Evolutionary conservation across 2,797 vertebrate genomes (phyloP).

Genomic region (Peromyscus eremicus): DNA sequence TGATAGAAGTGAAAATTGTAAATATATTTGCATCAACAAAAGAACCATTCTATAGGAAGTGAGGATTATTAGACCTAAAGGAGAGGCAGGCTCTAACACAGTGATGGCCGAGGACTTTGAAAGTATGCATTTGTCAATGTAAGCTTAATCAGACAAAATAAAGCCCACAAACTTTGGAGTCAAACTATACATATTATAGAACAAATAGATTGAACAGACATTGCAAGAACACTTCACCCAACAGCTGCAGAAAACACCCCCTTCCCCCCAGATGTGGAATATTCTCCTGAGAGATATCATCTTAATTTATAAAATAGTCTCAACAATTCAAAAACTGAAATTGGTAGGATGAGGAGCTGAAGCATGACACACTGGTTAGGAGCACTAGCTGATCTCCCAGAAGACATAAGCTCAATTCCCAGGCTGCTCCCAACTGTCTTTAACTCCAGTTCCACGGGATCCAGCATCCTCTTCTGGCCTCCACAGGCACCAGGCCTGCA

Average conservation of each 20-base stretch:
- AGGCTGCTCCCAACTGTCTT: not conserved
- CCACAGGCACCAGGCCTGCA: not conserved
- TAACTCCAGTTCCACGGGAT: not conserved
- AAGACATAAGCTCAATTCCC: not conserved
- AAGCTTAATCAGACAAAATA: not conserved
- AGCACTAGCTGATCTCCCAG: not conserved
- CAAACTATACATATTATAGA: not conserved
- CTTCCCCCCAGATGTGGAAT: not conserved
- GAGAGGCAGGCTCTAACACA: not conserved
- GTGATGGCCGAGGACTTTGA: not conserved
- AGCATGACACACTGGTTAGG: not conserved
- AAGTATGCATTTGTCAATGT: not conserved
- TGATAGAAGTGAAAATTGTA: not conserved
- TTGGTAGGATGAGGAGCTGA: not conserved
- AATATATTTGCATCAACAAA: not conserved
- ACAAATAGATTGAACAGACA: not conserved
- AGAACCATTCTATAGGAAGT: not conserved
- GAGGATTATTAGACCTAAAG: not conserved
- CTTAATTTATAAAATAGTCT: not conserved
- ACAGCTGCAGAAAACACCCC: not conserved
- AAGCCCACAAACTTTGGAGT: not conserved
- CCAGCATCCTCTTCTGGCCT: not conserved
- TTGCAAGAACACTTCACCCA: not conserved
- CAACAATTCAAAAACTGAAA: not conserved
- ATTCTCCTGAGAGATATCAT: not conserved